These are phyloP conservation scores for Diprion similis DNA, from an alignment of 1,140 invertebrate genomes.

Conservation along the genomic window DNA sequence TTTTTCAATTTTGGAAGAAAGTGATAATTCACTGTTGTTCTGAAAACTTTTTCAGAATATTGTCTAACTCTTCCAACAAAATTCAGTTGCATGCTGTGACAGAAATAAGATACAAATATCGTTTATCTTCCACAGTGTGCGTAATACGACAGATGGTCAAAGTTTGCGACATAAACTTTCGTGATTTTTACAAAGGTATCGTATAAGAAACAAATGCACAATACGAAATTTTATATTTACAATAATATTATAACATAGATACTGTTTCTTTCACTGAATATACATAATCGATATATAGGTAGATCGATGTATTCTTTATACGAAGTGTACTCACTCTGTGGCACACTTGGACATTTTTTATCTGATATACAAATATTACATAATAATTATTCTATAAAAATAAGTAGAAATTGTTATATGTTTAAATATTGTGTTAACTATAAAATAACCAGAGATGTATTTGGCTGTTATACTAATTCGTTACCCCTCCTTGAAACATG, in stretches of 20 bases:
- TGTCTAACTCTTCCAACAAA: too few species aligned
- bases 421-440: neutral
- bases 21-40: too few species aligned
- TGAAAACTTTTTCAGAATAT: too few species aligned
- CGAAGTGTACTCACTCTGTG: neutral
- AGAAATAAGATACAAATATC: too few species aligned
- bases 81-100: too few species aligned
- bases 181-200: too few species aligned
- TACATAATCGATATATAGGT: neutral
- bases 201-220: too few species aligned
- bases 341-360: neutral
- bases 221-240: neutral
- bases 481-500: too few species aligned
- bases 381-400: neutral
- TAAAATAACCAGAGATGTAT: neutral
- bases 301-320: slow-evolving; percentile 15
- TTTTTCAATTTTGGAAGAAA: too few species aligned
- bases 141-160: too few species aligned
- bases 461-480: neutral
- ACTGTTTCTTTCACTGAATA: neutral
- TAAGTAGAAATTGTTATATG: neutral
- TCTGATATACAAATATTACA: neutral
- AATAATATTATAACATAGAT: neutral
- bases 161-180: too few species aligned
- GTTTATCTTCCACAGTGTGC: too few species aligned